Evolutionary conservation across 2,113 vertebrate species (phyloP).

Genomic region (Jacana jacana): DNA sequence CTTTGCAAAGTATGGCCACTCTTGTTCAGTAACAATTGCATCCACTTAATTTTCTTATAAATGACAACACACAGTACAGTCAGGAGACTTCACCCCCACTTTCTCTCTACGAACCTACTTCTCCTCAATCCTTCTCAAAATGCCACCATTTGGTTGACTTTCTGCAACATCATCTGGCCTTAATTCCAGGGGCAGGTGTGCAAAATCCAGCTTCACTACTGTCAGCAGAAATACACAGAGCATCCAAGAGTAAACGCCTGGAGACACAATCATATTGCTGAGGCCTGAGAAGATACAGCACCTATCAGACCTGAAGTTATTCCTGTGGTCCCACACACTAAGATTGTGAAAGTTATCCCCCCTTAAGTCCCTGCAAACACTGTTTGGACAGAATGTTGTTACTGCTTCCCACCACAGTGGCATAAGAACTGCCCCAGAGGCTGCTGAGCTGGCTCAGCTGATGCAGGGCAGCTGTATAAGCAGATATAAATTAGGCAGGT

Average conservation of each 20-base stretch:
- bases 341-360: not conserved
- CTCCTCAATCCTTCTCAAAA: not conserved
- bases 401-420: not conserved
- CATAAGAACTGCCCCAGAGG: not conserved
- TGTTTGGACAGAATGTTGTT: not conserved
- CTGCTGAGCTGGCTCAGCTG: not conserved
- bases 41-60: not conserved
- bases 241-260: not conserved
- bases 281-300: not conserved
- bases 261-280: accelerated
- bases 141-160: not conserved
- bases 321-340: not conserved
- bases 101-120: not conserved
- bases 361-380: not conserved
- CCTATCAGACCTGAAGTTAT: not conserved
- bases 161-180: not conserved
- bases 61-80: not conserved
- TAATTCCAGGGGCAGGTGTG: not conserved
- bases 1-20: not conserved
- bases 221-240: not conserved
- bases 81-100: not conserved
- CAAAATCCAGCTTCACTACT: not conserved
- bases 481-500: not conserved
- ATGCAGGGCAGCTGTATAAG: too few relatives aligned
- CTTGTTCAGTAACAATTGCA: not conserved